Conservation (phyloP, 1,140 invertebrate species). For the Apolygus lucorum region DNA sequence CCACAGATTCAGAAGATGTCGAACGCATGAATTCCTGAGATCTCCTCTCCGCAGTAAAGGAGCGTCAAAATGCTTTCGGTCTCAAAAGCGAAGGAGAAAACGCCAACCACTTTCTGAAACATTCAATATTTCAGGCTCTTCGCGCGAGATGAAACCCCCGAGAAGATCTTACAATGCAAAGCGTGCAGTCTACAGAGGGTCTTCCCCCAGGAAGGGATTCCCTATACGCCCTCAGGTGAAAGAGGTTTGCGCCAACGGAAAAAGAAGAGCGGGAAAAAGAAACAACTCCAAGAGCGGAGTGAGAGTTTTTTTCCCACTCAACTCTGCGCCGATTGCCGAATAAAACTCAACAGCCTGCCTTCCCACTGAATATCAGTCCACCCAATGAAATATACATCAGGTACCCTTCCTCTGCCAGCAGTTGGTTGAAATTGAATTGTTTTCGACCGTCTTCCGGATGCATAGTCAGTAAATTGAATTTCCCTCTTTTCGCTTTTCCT, state of each 20-base stretch:
- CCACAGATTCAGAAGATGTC: no score
- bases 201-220: background rate
- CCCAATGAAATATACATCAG: conserved; percentile 16
- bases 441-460: conserved; percentile 12
- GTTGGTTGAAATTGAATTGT: conserved; percentile 10
- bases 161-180: background rate
- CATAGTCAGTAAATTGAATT: conserved; percentile 15
- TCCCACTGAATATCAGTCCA: conserved; percentile 8
- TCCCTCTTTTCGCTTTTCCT: background rate
- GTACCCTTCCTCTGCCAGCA: background rate
- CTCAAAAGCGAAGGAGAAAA: no score
- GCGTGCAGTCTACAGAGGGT: background rate
- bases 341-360: conserved; percentile 7
- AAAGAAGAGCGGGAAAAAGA: background rate
- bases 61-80: no score
- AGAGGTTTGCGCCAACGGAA: background rate
- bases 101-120: background rate
- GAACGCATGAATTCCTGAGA: no score
- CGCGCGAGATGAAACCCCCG: background rate
- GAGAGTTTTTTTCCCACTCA: background rate
- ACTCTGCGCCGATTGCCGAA: conserved; percentile 11
- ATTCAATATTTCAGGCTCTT: conserved; percentile 1
- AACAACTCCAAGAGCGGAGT: background rate
- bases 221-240: background rate
- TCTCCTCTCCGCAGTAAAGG: no score